These are phyloP conservation scores for Hydrotaea cyrtoneurina DNA, from an alignment of 2,888 invertebrate species.

Conservation along the genomic window DNA sequence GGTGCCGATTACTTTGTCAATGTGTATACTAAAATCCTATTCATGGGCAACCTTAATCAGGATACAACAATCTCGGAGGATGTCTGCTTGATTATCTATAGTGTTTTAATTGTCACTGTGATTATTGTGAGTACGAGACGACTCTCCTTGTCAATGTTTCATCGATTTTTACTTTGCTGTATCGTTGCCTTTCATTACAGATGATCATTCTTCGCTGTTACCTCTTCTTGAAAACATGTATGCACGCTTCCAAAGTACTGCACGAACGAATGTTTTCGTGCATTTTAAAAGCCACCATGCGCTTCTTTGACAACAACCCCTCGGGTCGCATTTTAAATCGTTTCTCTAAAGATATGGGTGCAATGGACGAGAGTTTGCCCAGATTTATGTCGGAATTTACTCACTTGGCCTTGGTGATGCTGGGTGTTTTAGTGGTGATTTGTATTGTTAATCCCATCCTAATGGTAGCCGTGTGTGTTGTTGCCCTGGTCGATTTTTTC, in stretches of 20 bases:
- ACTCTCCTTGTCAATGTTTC: slow-evolving; percentile 68
- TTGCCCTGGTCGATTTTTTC: slow-evolving; percentile 84
- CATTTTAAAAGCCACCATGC: slow-evolving; percentile 88
- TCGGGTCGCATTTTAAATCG: slow-evolving; percentile 88
- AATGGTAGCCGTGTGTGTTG: slow-evolving; percentile 85
- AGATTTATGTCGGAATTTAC: slow-evolving; percentile 82
- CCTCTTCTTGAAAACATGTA: slow-evolving; percentile 88
- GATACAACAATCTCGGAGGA: slow-evolving; percentile 75
- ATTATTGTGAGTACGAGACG: slow-evolving; percentile 72
- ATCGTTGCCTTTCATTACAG: slow-evolving; percentile 61
- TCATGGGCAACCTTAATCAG: slow-evolving; percentile 73
- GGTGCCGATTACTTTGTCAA: slow-evolving; percentile 85
- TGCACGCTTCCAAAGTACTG: slow-evolving; percentile 88
- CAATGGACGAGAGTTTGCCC: slow-evolving; percentile 84
- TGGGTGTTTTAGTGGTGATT: slow-evolving; percentile 89
- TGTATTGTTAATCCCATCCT: slow-evolving; percentile 86
- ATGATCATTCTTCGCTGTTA: slow-evolving; percentile 84
- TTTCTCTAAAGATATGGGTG: slow-evolving; percentile 88
- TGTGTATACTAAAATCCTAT: slow-evolving; percentile 82
- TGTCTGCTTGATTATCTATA: slow-evolving; percentile 79
- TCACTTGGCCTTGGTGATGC: slow-evolving; percentile 83
- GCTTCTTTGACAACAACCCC: slow-evolving; percentile 94
- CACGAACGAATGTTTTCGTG: slow-evolving; percentile 93
- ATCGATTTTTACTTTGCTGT: no score
- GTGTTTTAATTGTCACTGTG: slow-evolving; percentile 76